These are phyloP conservation scores for Tinea pellionella DNA, from an alignment of 2,888 invertebrate species.

Conservation along the genomic window DNA sequence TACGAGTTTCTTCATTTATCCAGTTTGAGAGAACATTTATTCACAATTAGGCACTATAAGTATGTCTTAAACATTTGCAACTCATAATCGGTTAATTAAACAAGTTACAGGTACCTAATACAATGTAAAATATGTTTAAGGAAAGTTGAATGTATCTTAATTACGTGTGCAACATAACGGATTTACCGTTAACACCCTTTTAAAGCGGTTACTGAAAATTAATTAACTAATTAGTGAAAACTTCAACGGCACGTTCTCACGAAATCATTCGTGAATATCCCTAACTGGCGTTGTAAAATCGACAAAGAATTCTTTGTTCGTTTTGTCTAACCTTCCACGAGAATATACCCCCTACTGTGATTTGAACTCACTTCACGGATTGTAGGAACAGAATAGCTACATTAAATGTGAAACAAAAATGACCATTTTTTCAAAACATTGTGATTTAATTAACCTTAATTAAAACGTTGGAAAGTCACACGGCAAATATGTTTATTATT, in stretches of 20 bases:
- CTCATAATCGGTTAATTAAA: too few relatives aligned
- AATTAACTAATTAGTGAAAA: neutral
- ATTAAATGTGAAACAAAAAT: constrained; percentile 31
- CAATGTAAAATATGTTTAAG: too few relatives aligned
- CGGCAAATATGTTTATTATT: constrained; percentile 33
- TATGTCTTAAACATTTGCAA: too few relatives aligned
- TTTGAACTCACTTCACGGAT: constrained; percentile 20
- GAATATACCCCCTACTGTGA: constrained; percentile 19
- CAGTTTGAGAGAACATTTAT: neutral
- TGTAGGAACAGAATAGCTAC: constrained; percentile 18
- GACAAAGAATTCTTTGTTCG: constrained; percentile 12
- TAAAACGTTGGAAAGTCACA: constrained; percentile 38
- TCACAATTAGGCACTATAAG: too few relatives aligned
- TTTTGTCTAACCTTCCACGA: neutral
- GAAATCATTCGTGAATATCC: neutral
- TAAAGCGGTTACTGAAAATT: neutral
- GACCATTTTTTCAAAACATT: constrained; percentile 25
- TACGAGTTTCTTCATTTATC: constrained; percentile 47
- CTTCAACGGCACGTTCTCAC: neutral
- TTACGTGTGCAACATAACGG: neutral
- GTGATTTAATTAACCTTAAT: constrained; percentile 58
- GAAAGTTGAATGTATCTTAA: too few relatives aligned
- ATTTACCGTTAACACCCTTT: neutral
- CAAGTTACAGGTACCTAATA: too few relatives aligned
- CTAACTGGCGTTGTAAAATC: neutral